phyloP scores from a whole-genome alignment of 2,888 invertebrate species.

The Tipula unca region DNA sequence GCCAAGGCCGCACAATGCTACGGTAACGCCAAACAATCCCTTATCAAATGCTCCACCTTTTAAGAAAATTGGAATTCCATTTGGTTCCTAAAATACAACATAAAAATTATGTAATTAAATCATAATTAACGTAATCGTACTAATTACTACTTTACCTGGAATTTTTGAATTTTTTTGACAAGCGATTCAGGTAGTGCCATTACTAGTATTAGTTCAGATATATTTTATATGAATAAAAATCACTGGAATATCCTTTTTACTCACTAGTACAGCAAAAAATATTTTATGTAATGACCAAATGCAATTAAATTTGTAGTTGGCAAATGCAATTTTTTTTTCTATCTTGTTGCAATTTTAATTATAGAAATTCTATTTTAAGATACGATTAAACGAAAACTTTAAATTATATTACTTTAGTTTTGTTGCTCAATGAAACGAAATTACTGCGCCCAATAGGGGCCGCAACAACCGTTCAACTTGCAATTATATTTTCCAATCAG shows the following conservation, averaged over 20 bases:
- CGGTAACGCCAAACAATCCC: conserved; percentile 36
- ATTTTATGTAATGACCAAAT: background rate
- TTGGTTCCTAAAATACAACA: conserved; percentile 33
- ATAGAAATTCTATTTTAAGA: background rate
- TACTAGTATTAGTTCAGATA: background rate
- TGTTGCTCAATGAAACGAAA: background rate
- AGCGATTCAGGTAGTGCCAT: conserved; percentile 40
- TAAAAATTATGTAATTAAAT: conserved; percentile 19
- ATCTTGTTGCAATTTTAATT: background rate
- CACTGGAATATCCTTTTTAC: background rate
- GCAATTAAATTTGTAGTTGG: background rate
- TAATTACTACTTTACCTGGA: conserved; percentile 34
- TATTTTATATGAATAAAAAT: background rate
- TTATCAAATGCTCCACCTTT: conserved; percentile 41
- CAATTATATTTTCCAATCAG: no score
- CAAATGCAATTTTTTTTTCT: background rate
- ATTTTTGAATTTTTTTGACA: conserved; percentile 35
- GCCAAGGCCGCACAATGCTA: conserved; percentile 38
- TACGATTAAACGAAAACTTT: background rate
- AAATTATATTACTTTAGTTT: background rate
- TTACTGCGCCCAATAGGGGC: no score
- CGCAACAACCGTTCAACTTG: no score
- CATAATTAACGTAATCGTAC: background rate
- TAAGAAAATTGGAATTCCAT: conserved; percentile 37
- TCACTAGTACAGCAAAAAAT: background rate